phyloP scores from a whole-genome alignment of 2,888 invertebrate species.

The Ganaspis brasiliensis region DNA sequence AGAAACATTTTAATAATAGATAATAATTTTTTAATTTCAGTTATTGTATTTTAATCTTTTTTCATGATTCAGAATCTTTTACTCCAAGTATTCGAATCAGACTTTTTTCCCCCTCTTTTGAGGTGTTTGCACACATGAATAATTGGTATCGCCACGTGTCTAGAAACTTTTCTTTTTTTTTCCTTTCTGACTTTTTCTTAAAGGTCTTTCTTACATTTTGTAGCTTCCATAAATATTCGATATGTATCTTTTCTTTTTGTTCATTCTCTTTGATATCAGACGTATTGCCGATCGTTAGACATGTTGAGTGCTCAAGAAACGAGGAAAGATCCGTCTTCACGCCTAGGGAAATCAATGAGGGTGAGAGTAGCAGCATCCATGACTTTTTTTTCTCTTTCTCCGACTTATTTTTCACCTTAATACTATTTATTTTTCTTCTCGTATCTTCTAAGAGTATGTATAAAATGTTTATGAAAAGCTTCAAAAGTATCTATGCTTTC shows the following conservation, averaged over 20 bases:
- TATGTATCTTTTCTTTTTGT: constrained; percentile 50
- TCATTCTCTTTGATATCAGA: constrained; percentile 56
- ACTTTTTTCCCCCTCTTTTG: too few relatives aligned
- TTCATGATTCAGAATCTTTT: too few relatives aligned
- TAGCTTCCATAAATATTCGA: constrained; percentile 64
- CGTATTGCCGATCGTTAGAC: constrained; percentile 17
- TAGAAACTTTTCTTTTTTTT: neutral
- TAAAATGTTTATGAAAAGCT: neutral
- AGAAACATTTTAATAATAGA: too few relatives aligned
- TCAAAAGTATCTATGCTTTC: neutral
- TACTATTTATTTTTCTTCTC: constrained; percentile 28
- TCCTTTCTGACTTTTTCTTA: neutral
- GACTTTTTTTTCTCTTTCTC: constrained; percentile 14
- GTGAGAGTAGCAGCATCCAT: constrained; percentile 5
- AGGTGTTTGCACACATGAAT: constrained; percentile 55
- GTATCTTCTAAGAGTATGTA: constrained; percentile 2
- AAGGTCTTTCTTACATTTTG: constrained; percentile 44
- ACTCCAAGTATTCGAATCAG: too few relatives aligned
- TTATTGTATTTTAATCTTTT: too few relatives aligned
- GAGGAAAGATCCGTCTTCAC: constrained; percentile 44
- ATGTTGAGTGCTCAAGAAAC: constrained; percentile 33
- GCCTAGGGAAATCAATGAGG: constrained; percentile 42
- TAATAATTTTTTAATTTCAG: too few relatives aligned
- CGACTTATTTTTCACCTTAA: constrained; percentile 29
- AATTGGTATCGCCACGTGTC: constrained; percentile 48